Base-by-base conservation (phyloP, 1,140 invertebrate species). In the Bilobella aurantiaca region DNA sequence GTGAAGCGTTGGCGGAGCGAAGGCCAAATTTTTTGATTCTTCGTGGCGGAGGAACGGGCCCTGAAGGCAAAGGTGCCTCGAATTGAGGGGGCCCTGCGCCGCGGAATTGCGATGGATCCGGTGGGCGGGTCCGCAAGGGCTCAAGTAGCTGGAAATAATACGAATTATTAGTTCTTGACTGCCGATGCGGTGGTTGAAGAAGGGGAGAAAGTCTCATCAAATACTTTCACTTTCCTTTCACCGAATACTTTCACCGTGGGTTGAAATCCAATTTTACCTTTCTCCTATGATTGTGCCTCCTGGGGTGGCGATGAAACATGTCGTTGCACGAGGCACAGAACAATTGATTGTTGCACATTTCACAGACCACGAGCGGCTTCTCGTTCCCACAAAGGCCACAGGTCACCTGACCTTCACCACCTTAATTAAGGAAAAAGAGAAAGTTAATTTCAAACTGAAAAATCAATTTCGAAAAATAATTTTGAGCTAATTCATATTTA, bases 301-400 rank as follows among this genome's bases (percentile, higher is more conserved):
- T 93, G 0, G 92, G 91, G 77, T 95, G 92, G 69, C 91, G 82
- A 75, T 95, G 91, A 76, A 92, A 94, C 87, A 93, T 93, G 73
- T 93, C 90, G 76, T 95, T 91, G 76, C 92, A 95, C 3, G 88
- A 87, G 25, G 66, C 69, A 46, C 71, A 73, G 62, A 78, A 78
- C 12, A 75, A 70, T 61, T 75, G 76, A 65, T 71, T 71, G 30
- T 74, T 69, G 62, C 77, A 78, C 66, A 76, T 74, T 65, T 76
- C 75, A 70, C 77, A 78, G 3, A 73, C 62, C 25, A 73, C 69
- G 14, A 65, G 66, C 8, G 71, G 64, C 27, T 68, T 70, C 5
- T 57, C 28, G 60, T 65, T 67, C 18, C 71, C 71, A 63, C 71
- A 73, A n/a, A 73, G 62, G 46, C 59, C 66, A 49, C 71, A 73